Evolutionary conservation across 2,113 vertebrate species (phyloP).

Genomic region (Lamprologus callipterus): DNA sequence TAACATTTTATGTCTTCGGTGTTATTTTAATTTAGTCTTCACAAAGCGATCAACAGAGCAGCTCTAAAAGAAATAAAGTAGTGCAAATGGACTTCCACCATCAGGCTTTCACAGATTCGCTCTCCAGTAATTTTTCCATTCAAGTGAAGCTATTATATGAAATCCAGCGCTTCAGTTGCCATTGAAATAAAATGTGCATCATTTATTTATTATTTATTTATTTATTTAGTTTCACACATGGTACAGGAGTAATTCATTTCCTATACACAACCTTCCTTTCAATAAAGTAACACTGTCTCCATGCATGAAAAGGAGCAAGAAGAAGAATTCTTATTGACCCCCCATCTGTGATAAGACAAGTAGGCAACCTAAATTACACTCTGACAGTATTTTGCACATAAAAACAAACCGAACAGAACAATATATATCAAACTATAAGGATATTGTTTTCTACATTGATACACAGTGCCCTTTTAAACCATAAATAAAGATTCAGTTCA

Average conservation of each 20-base stretch:
- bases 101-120: accelerated
- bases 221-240: not conserved
- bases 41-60: not conserved
- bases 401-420: not conserved
- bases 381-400: not conserved
- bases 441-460: not conserved
- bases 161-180: not conserved
- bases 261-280: not conserved
- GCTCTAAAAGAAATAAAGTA: not conserved
- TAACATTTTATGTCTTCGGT: accelerated
- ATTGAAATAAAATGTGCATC: not conserved
- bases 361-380: not conserved
- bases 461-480: not conserved
- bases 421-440: not conserved
- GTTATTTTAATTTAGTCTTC: not conserved
- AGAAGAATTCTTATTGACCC: not conserved
- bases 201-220: not conserved
- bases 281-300: not conserved
- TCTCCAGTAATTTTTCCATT: not conserved
- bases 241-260: not conserved
- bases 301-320: not conserved
- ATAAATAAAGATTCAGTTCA: not conserved
- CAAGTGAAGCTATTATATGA: not conserved
- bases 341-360: not conserved
- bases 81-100: not conserved